Percentiles rank a stretch among this genome's conserved stretches.
phyloP scores from a whole-genome alignment of 2,797 vertebrate species.

The Pangasius larnaudii region DNA sequence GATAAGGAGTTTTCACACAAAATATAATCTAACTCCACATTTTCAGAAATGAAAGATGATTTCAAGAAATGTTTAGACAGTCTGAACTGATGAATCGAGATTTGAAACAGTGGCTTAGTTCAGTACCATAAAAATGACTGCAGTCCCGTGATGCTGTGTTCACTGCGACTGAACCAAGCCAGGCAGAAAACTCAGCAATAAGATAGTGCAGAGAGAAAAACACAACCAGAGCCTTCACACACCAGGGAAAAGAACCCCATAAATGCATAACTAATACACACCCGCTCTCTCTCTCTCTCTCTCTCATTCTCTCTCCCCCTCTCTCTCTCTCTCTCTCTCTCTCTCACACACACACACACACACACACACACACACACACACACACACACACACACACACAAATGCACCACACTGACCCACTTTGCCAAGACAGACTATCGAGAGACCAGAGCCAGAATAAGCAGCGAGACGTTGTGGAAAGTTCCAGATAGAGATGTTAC shows the following conservation, averaged over 20 bases:
- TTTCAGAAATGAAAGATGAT: neutral
- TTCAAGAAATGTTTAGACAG: neutral
- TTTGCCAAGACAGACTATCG: conserved; percentile 40
- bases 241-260: conserved; percentile 31
- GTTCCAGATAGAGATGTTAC: conserved; percentile 34
- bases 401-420: conserved; percentile 39
- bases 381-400: conserved; percentile 19
- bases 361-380: neutral
- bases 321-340: neutral
- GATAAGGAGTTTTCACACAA: neutral
- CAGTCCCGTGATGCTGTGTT: neutral
- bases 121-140: conserved; percentile 10
- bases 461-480: conserved; percentile 30
- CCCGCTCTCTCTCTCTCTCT: neutral
- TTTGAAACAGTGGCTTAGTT: conserved; percentile 24
- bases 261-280: conserved; percentile 20
- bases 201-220: conserved; percentile 29
- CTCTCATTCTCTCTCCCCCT: neutral
- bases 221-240: conserved; percentile 26
- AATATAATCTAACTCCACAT: neutral
- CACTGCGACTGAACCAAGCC: neutral
- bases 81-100: neutral
- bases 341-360: conserved; percentile 1
- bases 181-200: conserved; percentile 34
- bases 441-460: conserved; percentile 23